Base-by-base conservation (phyloP, 2,113 vertebrate species). In the Oreocharis arfaki region DNA sequence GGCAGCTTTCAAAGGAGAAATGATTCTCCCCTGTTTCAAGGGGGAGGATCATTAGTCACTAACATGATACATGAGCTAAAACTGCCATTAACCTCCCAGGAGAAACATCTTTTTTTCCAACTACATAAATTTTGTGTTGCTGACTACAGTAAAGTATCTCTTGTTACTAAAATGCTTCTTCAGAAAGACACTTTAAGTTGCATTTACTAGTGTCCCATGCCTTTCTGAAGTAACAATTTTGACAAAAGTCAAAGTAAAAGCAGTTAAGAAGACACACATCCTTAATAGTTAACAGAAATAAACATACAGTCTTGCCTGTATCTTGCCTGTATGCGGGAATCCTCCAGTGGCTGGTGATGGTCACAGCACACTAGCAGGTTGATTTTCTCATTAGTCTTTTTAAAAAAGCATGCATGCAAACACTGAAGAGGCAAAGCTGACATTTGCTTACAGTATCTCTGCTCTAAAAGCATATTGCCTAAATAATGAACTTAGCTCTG, bases 1-100 rank as follows among this genome's bases (percentile, higher is more conserved):
- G 13, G 4, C 46, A 79, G 44, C 16, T 75, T 92, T 61, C 32
- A 78, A 90, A 82, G 14, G 1, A 87, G 13, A 33, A 1, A 10
- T 42, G n/a, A n/a, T n/a, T n/a, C n/a, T n/a, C n/a, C n/a, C n/a
- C n/a, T 63, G 4, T 59, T 75, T 32, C 28, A 82, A 75, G 16
- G 9, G 27, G 2, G 9, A 70, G 12, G 56, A 67, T 44, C 4
- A 60, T 42, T n/a, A 0, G 0, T 17, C 37, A 68, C 20, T 22
- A 76, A 23, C 13, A 53, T 37, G 50, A 77, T 13, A 77, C 3
- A 37, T 3, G 12, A 82, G 14, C 32, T 53, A 78, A 53, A 78
- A 78, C 2, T 87, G 21, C 27, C 24, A 78, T 57, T 81, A 87
- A 27, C 32, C 8, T 65, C 21, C 19, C 22, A 53, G 10, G 1